Evolutionary conservation across 2,113 vertebrate species (phyloP).

Genomic region (Paradoxurus hermaphroditus): DNA sequence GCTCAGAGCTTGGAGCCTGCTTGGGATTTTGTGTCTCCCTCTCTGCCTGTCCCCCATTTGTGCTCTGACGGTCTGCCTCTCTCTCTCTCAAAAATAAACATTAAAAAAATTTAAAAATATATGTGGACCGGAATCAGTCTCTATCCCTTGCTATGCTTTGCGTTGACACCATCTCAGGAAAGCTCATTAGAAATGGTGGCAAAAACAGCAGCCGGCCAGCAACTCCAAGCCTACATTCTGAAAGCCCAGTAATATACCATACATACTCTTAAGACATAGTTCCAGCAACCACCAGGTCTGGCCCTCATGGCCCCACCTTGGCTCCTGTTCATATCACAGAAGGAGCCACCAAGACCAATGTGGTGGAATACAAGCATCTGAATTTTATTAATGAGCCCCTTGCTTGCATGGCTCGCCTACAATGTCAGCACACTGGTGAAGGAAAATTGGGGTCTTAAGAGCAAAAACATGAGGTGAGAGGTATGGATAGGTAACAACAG

Average conservation of each 20-base stretch:
- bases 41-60: too few relatives aligned
- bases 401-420: neutral
- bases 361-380: neutral
- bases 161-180: neutral
- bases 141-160: neutral
- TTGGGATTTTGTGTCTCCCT: too few relatives aligned
- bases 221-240: neutral
- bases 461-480: neutral
- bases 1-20: too few relatives aligned
- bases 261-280: neutral
- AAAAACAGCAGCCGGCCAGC: neutral
- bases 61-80: too few relatives aligned
- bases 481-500: neutral
- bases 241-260: neutral
- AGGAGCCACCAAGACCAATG: neutral
- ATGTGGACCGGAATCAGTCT: neutral
- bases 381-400: neutral
- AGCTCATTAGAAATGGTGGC: neutral
- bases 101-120: too few relatives aligned
- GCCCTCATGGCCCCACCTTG: neutral
- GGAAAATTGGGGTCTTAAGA: neutral
- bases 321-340: neutral
- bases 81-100: neutral
- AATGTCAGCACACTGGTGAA: neutral
- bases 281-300: neutral